phyloP scores from a whole-genome alignment of 2,888 invertebrate genomes.

The Drosophila melanosoma region DNA sequence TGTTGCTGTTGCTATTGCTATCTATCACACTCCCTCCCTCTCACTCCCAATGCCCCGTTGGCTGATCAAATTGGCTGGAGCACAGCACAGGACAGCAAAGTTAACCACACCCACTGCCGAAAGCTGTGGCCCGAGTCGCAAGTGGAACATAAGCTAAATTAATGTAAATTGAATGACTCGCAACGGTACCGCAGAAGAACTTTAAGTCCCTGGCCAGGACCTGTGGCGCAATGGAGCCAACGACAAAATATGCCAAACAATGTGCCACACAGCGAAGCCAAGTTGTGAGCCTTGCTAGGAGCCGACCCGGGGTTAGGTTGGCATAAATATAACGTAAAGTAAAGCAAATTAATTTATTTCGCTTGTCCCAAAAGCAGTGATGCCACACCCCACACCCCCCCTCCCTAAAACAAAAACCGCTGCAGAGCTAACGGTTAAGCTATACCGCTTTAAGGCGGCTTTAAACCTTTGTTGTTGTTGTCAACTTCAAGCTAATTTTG shows the following conservation, averaged over 20 bases:
- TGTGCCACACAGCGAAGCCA: constrained; percentile 17
- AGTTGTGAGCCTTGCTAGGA: not conserved
- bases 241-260: constrained; percentile 33
- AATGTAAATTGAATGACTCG: constrained; percentile 61
- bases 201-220: constrained; percentile 31
- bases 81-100: not conserved
- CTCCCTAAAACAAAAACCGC: not conserved
- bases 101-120: constrained; percentile 29
- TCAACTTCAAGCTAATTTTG: constrained; percentile 32
- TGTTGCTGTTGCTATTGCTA: not conserved
- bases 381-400: not conserved
- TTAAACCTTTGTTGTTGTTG: constrained; percentile 28
- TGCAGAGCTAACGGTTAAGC: constrained; percentile 20
- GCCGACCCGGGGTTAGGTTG: not conserved
- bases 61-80: constrained; percentile 63
- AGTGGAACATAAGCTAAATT: constrained; percentile 65
- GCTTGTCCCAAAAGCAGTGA: constrained; percentile 12
- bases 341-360: constrained; percentile 64
- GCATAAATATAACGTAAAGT: constrained; percentile 37
- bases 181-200: constrained; percentile 61
- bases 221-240: constrained; percentile 1
- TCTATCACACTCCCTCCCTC: not conserved
- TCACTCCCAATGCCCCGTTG: constrained; percentile 3
- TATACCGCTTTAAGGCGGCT: constrained; percentile 26
- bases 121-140: constrained; percentile 19